Evolutionary conservation across 2,797 vertebrate genomes (phyloP), one percentile per base, ranked within the genome.

Genomic region (Balearica regulorum): DNA sequence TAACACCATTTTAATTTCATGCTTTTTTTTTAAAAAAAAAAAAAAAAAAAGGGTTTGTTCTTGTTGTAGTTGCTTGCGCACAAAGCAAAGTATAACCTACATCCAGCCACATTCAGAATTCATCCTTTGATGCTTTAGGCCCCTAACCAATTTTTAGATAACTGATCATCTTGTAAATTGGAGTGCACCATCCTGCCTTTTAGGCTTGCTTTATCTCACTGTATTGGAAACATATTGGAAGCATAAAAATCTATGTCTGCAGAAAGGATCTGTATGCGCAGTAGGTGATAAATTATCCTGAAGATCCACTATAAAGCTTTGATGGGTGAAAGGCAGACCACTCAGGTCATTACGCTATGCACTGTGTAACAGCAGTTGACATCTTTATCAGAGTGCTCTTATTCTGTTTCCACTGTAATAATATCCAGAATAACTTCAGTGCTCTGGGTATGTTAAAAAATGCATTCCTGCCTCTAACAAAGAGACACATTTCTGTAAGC

Each of bases 261-360:
- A 65, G 76, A 91, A 92, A 83, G 72, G 83, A 86, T 88, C 81
- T 90, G 81, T 83, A 90, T 76, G 90, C 6, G 1, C 65, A 89
- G 81, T 7, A 48, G 46, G 94, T 86, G 83, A 95, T 93, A 93
- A 93, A 95, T 95, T 83, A 89, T 57, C 84, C 35, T 92, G 89
- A 89, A 87, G 89, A 92, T 54, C 77, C 17, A 21, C 71, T 86
- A 46, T 89, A 93, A 96, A 94, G 96, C 87, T 87, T 28, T 75
- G 92, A 89, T 70, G 68, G 71, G 83, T 82, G 90, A 94, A 86
- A 95, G 87, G 84, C 87, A 96, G 87, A 87, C 75, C 84, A 65
- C 94, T 87, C 95, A 87, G 83, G 53, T 92, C 75, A 81, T 73
- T 66, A 78, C 0, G 0, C 66, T 44, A 33, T 15, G 48, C 5